Evolutionary conservation across 1,140 invertebrate genomes (phyloP), one percentile per base, ranked within the genome.

Genomic region (Lordiphosa mommai): DNA sequence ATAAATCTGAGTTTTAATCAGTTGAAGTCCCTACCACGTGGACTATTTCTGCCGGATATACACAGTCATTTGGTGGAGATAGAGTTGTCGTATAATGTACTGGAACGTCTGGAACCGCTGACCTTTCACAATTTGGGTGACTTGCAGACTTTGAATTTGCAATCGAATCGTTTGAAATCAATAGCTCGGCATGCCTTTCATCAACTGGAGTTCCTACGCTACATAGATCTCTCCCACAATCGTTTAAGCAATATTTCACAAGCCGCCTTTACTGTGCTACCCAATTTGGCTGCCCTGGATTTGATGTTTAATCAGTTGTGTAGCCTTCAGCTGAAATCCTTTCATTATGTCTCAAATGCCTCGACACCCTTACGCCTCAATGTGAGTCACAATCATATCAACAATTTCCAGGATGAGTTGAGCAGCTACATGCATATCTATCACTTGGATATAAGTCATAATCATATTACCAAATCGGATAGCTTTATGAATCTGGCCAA

Each of bases 1-100:
- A 90, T 97, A 13, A 97, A 97, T 89, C 87, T 98, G 63, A 95
- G 96, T 74, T 96, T 95, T 27, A 97, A 97, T 89, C 92, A 93
- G 46, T 89, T 97, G 6, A 90, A 88, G 85, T 90, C 80, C 73
- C 92, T 91, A 60, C 92, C 94, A 0, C 84, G 90, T 7, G 91
- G 92, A 51, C 89, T 95, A 12, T 94, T 96, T 61, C 90, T 93
- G 74, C 89, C 92, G 1, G 92, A 91, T 37, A 88, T 94, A 17
- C 94, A 96, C 74, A 91, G 91, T n/a, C 92, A 94, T 67, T 88
- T 97, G 27, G 92, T 92, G 34, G 95, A 96, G 70, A 91, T 97
- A 4, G 91, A 94, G 67, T 88, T 96, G 30, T 93, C 94, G 3
- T 93, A 95, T 72, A 96, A 96, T 89, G 91, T 92, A 55, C 80